These are phyloP conservation scores for Gallinago jamesoni DNA, from an alignment of 2,113 vertebrate species.

Conservation along the genomic window DNA sequence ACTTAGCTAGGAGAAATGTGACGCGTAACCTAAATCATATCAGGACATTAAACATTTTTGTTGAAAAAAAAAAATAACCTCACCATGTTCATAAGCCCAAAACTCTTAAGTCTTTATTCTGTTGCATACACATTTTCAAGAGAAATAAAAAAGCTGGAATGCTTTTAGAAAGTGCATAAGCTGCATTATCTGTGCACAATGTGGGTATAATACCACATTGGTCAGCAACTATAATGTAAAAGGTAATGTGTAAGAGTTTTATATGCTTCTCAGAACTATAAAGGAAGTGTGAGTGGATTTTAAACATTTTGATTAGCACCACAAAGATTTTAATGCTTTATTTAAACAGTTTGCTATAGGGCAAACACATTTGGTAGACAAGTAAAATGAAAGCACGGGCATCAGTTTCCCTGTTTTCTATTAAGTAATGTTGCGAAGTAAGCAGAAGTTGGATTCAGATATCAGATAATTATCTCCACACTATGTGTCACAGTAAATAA, in stretches of 20 bases:
- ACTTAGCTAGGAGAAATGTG: not conserved
- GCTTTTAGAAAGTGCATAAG: conserved; percentile 38
- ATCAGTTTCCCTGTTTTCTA: conserved; percentile 81
- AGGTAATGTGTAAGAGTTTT: conserved; percentile 71
- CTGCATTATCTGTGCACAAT: conserved; percentile 42
- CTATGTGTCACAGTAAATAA: conserved; percentile 88
- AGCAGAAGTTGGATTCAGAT: conserved; percentile 85
- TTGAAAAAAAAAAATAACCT: not conserved
- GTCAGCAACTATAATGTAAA: conserved; percentile 73
- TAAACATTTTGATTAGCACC: conserved; percentile 82
- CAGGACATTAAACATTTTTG: not conserved
- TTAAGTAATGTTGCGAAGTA: conserved; percentile 83
- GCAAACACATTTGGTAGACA: conserved; percentile 82
- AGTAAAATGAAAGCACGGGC: conserved; percentile 74
- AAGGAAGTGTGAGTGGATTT: conserved; percentile 77
- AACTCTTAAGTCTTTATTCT: not conserved
- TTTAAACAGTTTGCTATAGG: conserved; percentile 83
- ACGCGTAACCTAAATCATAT: not conserved
- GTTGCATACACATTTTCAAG: not conserved
- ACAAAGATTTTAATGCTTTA: conserved; percentile 82
- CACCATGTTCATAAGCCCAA: not conserved
- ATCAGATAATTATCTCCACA: conserved; percentile 87
- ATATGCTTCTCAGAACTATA: conserved; percentile 72
- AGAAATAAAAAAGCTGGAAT: not conserved
- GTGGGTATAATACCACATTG: conserved; percentile 44